Evolutionary conservation across 2,888 invertebrate genomes (phyloP), one percentile per base, ranked within the genome.

Genomic region (Eupithecia exiguata): DNA sequence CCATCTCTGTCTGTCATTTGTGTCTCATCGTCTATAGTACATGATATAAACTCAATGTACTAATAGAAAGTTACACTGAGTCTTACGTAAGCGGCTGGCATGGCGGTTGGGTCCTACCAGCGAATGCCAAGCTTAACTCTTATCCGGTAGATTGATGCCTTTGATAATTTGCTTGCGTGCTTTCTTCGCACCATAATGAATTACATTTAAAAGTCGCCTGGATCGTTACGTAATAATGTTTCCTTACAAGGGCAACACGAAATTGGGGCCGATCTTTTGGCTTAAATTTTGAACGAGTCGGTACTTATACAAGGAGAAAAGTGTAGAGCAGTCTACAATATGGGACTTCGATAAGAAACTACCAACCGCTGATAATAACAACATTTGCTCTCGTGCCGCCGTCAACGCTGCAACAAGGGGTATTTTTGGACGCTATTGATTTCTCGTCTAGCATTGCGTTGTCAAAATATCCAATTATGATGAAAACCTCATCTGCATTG

Each of bases 111-210:
- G 7, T 35, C 40, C 69, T 69, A 53, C 21, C 21, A 53, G 61
- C 43, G 46, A 65, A 35, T n/a, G 63, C 70, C 61, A 63, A 25
- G 58, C 70, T 46, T 25, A 53, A 38, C 53, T 62, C 63, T 46
- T 70, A 70, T 46, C 65, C 25, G 35, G 36, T 36, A 63, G 70
- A 70, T 53, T 66, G 70, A 66, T 70, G 38, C 65, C 70, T 65
- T 35, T 62, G 35, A 70, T 70, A 66, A 66, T 70, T 70, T 66
- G 65, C 25, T 70, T 53, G 70, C 70, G 70, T 70, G 70, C 36
- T 66, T 70, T 66, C 70, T 70, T 66, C 49, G 65, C 70, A 36
- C 49, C n/a, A 63, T 53, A 49, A 65, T 70, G 46, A 58, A 58
- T 58, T 21, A 21, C 21, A 53, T 53, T 53, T 58, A 3, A 25